Conservation (phyloP, 1,140 invertebrate genomes). For the Cotesia glomerata region DNA sequence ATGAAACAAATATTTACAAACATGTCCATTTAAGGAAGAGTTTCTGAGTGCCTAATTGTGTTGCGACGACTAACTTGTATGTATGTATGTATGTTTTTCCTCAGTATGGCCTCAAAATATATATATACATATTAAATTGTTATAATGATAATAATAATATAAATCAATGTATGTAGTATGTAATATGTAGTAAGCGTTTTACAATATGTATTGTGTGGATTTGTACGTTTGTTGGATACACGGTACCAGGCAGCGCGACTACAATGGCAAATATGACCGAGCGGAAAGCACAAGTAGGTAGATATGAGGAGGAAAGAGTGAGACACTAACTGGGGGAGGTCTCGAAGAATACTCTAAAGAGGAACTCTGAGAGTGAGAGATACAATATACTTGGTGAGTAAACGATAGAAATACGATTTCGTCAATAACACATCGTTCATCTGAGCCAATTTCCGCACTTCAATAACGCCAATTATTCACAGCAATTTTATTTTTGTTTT, state of each 20-base stretch:
- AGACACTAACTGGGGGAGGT: not conserved
- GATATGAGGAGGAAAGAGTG: not conserved
- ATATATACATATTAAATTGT: not conserved
- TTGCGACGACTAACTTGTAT: slow-evolving; percentile 26
- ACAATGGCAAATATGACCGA: not conserved
- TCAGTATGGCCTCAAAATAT: slow-evolving; percentile 19
- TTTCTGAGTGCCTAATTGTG: slow-evolving; percentile 43
- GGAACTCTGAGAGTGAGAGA: not conserved
- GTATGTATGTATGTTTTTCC: not conserved
- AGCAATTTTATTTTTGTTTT: not conserved
- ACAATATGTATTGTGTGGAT: not conserved
- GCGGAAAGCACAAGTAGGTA: not conserved
- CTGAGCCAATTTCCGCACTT: slow-evolving; percentile 10
- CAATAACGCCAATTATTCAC: slow-evolving; percentile 1
- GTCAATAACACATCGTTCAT: slow-evolving; percentile 10
- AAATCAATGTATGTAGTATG: slow-evolving; percentile 1
- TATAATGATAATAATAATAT: not conserved
- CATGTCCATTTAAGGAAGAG: slow-evolving; percentile 54
- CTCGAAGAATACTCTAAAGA: not conserved
- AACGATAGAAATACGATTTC: slow-evolving; percentile 20
- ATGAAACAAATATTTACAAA: slow-evolving; percentile 54
- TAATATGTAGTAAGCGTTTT: not conserved
- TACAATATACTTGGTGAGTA: slow-evolving; percentile 7
- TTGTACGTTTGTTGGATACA: not conserved
- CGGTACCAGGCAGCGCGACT: not conserved